These are phyloP conservation scores for Melanogrammus aeglefinus DNA, from an alignment of 2,797 vertebrate species.

Conservation along the genomic window DNA sequence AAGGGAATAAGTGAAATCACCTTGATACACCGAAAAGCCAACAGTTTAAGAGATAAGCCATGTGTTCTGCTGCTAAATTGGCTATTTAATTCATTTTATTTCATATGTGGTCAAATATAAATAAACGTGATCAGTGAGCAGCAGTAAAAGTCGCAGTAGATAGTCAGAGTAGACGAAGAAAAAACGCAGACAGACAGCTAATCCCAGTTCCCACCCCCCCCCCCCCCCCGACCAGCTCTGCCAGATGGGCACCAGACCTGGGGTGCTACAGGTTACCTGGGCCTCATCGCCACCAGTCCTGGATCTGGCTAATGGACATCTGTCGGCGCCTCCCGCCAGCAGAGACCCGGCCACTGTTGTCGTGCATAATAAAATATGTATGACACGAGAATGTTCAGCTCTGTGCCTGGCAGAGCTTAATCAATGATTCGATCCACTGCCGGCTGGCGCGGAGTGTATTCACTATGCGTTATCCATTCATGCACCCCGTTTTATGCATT, in stretches of 20 bases:
- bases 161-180: slow-evolving; percentile 24
- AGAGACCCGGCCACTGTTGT: slow-evolving; percentile 56
- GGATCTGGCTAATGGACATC: slow-evolving; percentile 75
- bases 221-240: not conserved
- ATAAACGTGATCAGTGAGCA: no score
- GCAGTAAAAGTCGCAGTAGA: not conserved
- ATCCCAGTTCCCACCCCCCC: slow-evolving; percentile 21
- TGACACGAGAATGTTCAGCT: slow-evolving; percentile 71
- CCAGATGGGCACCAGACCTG: slow-evolving; percentile 73
- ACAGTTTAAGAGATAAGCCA: not conserved
- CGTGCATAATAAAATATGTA: slow-evolving; percentile 76
- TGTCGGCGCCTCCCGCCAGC: slow-evolving; percentile 74
- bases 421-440: slow-evolving; percentile 72
- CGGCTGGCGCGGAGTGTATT: slow-evolving; percentile 58
- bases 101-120: not conserved
- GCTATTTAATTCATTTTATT: no score
- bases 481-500: slow-evolving; percentile 70
- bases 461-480: slow-evolving; percentile 70
- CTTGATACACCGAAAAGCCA: not conserved
- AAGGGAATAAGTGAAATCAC: not conserved
- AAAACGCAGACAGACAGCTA: slow-evolving; percentile 31
- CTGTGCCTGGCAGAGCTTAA: slow-evolving; percentile 46
- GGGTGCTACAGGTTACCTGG: slow-evolving; percentile 58
- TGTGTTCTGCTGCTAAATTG: not conserved
- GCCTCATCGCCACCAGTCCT: slow-evolving; percentile 56